Evolutionary conservation across 2,113 vertebrate genomes (phyloP).

Genomic region (Carlito syrichta): DNA sequence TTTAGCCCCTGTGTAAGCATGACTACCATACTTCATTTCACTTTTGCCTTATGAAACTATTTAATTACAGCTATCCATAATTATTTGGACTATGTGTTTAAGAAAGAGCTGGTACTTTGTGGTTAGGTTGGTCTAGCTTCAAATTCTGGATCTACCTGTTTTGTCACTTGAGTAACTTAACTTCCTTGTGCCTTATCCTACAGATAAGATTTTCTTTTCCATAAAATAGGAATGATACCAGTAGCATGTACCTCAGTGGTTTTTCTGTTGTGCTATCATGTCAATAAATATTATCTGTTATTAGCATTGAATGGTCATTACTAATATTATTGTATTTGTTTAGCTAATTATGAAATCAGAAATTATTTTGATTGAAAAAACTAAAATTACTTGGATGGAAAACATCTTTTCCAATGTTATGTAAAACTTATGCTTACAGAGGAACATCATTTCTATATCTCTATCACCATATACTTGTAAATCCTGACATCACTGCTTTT

Average conservation of each 20-base stretch:
- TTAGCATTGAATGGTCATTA: not conserved
- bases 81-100: not conserved
- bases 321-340: not conserved
- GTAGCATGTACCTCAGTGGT: not conserved
- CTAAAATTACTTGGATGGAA: not conserved
- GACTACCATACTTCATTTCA: not conserved
- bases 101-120: not conserved
- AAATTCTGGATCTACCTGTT: not conserved
- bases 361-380: not conserved
- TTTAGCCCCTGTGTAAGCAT: not conserved
- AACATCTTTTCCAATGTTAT: not conserved
- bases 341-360: not conserved
- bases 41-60: not conserved
- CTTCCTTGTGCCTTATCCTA: not conserved
- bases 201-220: not conserved
- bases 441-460: not conserved
- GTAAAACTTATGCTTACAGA: not conserved
- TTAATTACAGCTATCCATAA: not conserved
- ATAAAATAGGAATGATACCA: not conserved
- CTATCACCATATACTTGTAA: too few species aligned
- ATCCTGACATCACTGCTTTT: not conserved
- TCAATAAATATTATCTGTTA: not conserved
- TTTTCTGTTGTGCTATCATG: not conserved
- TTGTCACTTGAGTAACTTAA: not conserved
- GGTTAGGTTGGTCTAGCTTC: not conserved